phyloP scores from a whole-genome alignment of 2,888 invertebrate species.

The Scaptomyza flava region DNA sequence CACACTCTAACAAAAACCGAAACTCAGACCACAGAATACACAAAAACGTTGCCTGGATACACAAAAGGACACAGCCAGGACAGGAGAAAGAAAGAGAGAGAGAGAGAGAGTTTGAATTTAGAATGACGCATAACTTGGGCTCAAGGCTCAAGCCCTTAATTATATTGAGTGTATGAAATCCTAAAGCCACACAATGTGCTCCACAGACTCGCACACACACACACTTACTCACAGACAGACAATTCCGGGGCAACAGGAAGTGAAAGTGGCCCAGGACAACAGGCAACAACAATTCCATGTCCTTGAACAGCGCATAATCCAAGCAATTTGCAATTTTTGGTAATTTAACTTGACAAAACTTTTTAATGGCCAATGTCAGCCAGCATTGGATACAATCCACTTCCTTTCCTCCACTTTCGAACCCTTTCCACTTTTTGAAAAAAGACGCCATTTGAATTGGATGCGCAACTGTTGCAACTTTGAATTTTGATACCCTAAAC shows the following conservation, averaged over 20 bases:
- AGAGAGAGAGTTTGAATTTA: conserved; percentile 4
- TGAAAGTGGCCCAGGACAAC: conserved; percentile 67
- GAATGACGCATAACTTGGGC: conserved; percentile 51
- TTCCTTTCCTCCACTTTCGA: background rate
- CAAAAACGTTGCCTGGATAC: conserved; percentile 73
- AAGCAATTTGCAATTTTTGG: conserved; percentile 83
- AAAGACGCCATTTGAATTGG: conserved; percentile 64
- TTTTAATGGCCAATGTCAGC: conserved; percentile 70
- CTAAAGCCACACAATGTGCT: conserved; percentile 76
- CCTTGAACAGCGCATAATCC: conserved; percentile 73
- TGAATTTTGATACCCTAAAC: conserved; percentile 19
- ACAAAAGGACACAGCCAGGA: conserved; percentile 26
- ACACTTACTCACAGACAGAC: conserved; percentile 11
- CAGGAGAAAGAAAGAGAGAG: conserved; percentile 9
- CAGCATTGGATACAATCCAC: conserved; percentile 16
- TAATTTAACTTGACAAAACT: conserved; percentile 82
- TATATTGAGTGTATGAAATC: conserved; percentile 83
- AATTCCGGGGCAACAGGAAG: conserved; percentile 56
- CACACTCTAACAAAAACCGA: conserved; percentile 41
- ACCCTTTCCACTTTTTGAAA: background rate
- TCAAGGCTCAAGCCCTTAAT: conserved; percentile 80
- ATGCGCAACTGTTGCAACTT: conserved; percentile 73
- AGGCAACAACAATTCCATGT: conserved; percentile 49
- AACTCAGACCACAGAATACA: conserved; percentile 66
- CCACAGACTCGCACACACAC: conserved; percentile 22